phyloP scores from a whole-genome alignment of 2,888 invertebrate species.

The Apeira syringaria region DNA sequence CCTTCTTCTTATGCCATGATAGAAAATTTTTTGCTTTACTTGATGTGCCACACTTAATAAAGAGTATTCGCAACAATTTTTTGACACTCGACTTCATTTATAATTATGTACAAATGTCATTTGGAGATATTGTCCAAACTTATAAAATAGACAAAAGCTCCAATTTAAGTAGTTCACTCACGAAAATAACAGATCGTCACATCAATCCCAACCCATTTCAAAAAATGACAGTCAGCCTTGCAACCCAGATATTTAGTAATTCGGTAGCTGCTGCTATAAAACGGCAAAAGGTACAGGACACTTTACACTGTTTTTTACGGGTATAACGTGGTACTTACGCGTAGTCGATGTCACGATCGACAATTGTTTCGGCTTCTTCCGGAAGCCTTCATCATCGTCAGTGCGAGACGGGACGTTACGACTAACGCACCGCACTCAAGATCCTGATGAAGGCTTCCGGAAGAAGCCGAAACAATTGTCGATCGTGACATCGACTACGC shows the following conservation, averaged over 20 bases:
- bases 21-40: constrained; percentile 17
- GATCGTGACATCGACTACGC: no score
- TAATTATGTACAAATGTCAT: not conserved
- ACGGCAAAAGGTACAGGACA: no score
- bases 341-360: no score
- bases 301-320: no score
- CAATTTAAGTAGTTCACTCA: constrained; percentile 9
- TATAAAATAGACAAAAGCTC: constrained; percentile 14
- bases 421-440: no score
- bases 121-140: not conserved
- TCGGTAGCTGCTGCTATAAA: constrained; percentile 19
- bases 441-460: no score
- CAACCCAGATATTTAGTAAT: constrained; percentile 24
- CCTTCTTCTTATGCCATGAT: constrained; percentile 15
- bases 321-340: no score
- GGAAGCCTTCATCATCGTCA: no score
- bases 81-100: not conserved
- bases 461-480: no score
- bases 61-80: constrained; percentile 10
- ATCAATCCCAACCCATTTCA: constrained; percentile 18
- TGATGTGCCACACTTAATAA: constrained; percentile 18
- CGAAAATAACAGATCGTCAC: constrained; percentile 11
- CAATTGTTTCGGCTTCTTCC: no score
- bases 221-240: constrained; percentile 22
- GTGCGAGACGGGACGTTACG: no score